Conservation (phyloP, 2,888 invertebrate genomes). For the Cephus rjabovi region DNA sequence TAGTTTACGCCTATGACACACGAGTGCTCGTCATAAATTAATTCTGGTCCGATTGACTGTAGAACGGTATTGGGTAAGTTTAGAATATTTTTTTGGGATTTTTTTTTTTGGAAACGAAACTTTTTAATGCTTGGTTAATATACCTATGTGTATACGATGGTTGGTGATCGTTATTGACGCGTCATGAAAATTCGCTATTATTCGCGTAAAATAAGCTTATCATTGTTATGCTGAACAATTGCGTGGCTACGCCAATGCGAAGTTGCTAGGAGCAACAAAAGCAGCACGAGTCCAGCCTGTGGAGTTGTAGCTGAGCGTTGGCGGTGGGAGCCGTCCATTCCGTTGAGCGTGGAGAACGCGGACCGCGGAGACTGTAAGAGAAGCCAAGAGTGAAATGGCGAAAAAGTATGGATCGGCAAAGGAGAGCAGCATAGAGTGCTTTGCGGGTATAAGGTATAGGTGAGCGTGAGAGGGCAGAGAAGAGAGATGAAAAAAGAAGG, state of each 20-base stretch:
- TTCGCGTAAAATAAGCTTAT: background rate
- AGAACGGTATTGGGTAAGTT: background rate
- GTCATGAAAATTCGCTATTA: background rate
- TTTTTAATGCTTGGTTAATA: background rate
- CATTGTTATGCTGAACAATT: background rate
- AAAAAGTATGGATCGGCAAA: slow-evolving; percentile 20
- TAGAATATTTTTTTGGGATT: background rate
- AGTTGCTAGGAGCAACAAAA: slow-evolving; percentile 56
- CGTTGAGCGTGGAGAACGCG: slow-evolving; percentile 38
- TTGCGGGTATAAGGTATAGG: slow-evolving; percentile 28
- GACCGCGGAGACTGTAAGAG: slow-evolving; percentile 3
- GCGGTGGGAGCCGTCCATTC: slow-evolving; percentile 59
- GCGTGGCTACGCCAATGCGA: slow-evolving; percentile 50
- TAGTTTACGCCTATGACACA: background rate
- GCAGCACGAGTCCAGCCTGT: slow-evolving; percentile 51
- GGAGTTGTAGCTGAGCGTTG: slow-evolving; percentile 53
- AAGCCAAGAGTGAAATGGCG: background rate
- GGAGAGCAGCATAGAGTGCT: slow-evolving; percentile 41
- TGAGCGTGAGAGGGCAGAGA: slow-evolving; percentile 31
- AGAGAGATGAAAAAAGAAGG: slow-evolving; percentile 32
- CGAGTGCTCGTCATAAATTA: background rate
- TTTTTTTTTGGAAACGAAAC: background rate
- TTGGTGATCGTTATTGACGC: background rate
- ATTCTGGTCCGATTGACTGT: background rate
- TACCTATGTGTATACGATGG: background rate